Conservation (phyloP, 2,113 vertebrate genomes). For the Cromileptes altivelis region DNA sequence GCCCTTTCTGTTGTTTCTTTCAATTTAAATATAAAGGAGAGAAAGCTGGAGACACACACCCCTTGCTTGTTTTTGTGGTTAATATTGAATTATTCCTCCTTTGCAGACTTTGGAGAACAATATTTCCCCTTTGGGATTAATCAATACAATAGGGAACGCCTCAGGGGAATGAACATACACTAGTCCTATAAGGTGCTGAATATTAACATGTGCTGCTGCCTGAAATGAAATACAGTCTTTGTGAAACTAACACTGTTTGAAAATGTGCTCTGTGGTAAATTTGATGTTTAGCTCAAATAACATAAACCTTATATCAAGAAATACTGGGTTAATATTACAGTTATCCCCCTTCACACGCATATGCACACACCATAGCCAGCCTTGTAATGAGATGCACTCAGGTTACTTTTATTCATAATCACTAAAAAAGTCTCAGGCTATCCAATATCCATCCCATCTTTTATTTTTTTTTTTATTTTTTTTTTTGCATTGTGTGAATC, state of each 20-base stretch:
- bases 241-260: neutral
- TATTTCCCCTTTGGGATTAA: slow-evolving; percentile 29
- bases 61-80: slow-evolving; percentile 7
- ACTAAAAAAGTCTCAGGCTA: slow-evolving; percentile 6
- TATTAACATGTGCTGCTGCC: neutral
- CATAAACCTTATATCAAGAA: neutral
- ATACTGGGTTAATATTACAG: neutral
- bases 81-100: slow-evolving; percentile 1
- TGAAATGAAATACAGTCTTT: neutral
- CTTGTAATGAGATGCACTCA: neutral
- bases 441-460: neutral
- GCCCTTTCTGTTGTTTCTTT: slow-evolving; percentile 25
- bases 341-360: neutral
- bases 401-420: slow-evolving; percentile 15
- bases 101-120: slow-evolving; percentile 23
- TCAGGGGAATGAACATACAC: slow-evolving; percentile 5
- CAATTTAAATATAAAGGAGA: slow-evolving; percentile 23
- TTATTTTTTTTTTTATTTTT: too few species aligned
- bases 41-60: neutral
- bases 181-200: slow-evolving; percentile 1
- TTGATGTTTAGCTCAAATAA: neutral
- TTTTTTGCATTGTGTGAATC: slow-evolving; percentile 5
- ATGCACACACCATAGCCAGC: neutral
- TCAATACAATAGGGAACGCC: slow-evolving; percentile 16
- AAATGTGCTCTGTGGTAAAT: neutral